Base-by-base conservation (phyloP, 2,888 invertebrate species). In the Sinelater perroti region DNA sequence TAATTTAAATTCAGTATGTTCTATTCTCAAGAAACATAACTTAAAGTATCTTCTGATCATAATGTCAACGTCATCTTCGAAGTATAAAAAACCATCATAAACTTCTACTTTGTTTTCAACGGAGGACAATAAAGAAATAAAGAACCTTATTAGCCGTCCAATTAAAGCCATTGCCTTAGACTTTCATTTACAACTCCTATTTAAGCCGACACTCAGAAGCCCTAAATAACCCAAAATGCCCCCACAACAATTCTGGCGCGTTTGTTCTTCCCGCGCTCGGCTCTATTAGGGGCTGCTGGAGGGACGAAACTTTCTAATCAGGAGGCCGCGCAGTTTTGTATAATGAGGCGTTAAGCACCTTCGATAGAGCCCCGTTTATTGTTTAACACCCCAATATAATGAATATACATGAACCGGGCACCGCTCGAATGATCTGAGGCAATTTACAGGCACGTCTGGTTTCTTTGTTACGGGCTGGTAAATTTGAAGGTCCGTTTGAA, bases 81-180 rank as follows among this genome's bases (percentile, higher is more conserved):
- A n/a, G n/a, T n/a, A n/a, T n/a, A n/a, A n/a, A n/a, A n/a, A n/a
- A n/a, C n/a, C n/a, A n/a, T n/a, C n/a, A n/a, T n/a, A n/a, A n/a
- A n/a, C n/a, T n/a, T n/a, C n/a, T n/a, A n/a, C n/a, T n/a, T n/a
- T n/a, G n/a, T n/a, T n/a, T 24, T 30, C 10, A 33, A 51, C 30
- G 21, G 7, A 14, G 42, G n/a, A 56, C 21, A 56, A 56, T 56
- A 56, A 56, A 56, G 30, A 11, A 50, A 56, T 56, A 56, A 56
- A 56, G 45, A 26, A 20, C 17, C 36, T 56, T 45, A 56, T 56
- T 56, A 56, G 56, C 51, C 17, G 30, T 35, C 28, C 56, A 51
- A 50, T 56, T 45, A 56, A 56, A 38, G 11, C 10, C 44, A 50
- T 35, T 20, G 21, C 44, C 20, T 51, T 56, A 56, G 51, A 56